These are phyloP conservation scores for Clarias macrocephalus DNA, from an alignment of 2,113 vertebrate species.

Conservation along the genomic window DNA sequence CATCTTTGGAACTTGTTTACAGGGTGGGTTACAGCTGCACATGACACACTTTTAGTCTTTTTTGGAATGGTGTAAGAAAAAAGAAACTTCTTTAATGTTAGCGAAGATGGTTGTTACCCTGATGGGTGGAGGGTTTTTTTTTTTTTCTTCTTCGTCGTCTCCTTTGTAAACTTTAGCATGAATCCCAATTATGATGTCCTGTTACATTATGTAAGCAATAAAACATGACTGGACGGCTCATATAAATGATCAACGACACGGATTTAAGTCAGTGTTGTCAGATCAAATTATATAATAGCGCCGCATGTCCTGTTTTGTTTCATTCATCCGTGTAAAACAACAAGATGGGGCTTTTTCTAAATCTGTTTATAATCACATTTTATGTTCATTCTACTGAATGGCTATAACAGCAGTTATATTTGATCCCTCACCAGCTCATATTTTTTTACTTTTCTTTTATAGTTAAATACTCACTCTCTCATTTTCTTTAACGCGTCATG, in stretches of 20 bases:
- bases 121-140: not conserved
- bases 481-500: no score
- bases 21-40: conserved; percentile 10
- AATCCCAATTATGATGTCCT: not conserved
- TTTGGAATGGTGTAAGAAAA: conserved; percentile 1
- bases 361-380: not conserved
- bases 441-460: not conserved
- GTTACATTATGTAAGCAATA: not conserved
- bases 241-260: not conserved
- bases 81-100: conserved; percentile 5
- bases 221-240: not conserved
- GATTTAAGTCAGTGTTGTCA: not conserved
- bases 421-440: not conserved
- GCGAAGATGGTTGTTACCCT: not conserved
- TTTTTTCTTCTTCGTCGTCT: no score
- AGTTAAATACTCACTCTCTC: not conserved
- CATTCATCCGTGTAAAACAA: not conserved
- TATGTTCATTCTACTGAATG: not conserved
- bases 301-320: not conserved
- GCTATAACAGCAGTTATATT: not conserved
- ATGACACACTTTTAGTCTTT: not conserved
- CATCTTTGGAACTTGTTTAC: conserved; percentile 29
- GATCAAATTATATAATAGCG: not conserved
- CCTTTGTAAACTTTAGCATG: not conserved
- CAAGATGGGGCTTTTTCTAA: not conserved